Evolutionary conservation across 2,797 vertebrate genomes (phyloP), one percentile per base, ranked within the genome.

Genomic region (Oreonectes daqikongensis): DNA sequence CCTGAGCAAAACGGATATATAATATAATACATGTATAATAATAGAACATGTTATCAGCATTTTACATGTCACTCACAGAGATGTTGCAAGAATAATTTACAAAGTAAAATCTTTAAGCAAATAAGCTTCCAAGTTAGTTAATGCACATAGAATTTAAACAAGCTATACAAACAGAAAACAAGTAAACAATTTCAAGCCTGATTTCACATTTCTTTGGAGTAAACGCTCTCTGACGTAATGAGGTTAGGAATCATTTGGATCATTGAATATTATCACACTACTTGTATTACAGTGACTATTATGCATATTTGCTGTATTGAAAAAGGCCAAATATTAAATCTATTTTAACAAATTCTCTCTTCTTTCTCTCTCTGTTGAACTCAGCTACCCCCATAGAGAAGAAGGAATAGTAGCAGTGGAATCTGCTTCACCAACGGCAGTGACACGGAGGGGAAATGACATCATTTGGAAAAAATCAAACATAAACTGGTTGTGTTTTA

Each of bases 331-430:
- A 42, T 4, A 42, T 42, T 11, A 42, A 2, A 42, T 42, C 18
- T 61, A 35, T 44, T 57, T 38, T 11, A 15, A 71, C 2, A 59
- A n/a, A 44, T 14, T 10, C 24, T 44, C 6, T 44, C 18, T 46
- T 64, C 14, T 5, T 0, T 63, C n/a, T 70, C 20, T 44, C 14
- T 70, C 9, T 44, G 12, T 44, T 44, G 4, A 22, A 22, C 17
- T 38, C 53, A 81, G 82, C 75, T 14, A 1, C n/a, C 1, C 30
- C 67, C 7, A 14, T 15, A 10, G 75, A 81, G 11, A 79, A 83
- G 59, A 83, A 76, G 57, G 82, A 83, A 9, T 83, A 57, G 28
- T 44, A 61, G 1, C 9, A 26, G n/a, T n/a, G 15, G 32, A 8
- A 5, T 18, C 18, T 50, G 40, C 38, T 22, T 35, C 40, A 35